Conservation (phyloP, 2,888 invertebrate genomes). For the Mesoligia furuncula region DNA sequence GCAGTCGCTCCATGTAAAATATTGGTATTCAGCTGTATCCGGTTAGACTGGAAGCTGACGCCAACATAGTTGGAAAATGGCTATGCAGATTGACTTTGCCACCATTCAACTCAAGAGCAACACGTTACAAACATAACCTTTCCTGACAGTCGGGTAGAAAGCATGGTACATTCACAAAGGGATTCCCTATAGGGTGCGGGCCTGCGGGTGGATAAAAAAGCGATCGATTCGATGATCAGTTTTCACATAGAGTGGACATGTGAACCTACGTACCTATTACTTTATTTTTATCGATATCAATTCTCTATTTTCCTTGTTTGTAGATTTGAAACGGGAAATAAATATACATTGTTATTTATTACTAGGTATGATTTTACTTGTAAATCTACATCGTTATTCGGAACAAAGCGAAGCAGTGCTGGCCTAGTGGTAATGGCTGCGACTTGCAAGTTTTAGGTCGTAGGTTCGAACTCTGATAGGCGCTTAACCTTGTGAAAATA, state of each 20-base stretch:
- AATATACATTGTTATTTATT: not conserved
- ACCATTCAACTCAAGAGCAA: too few relatives aligned
- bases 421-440: not conserved
- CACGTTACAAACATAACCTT: not conserved
- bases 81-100: not conserved
- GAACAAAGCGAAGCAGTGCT: not conserved
- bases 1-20: too few relatives aligned
- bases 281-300: not conserved
- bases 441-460: too few relatives aligned
- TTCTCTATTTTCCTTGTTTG: not conserved
- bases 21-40: too few relatives aligned
- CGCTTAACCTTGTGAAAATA: too few relatives aligned
- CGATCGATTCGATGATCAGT: conserved; percentile 10
- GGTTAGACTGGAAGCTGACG: too few relatives aligned
- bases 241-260: conserved; percentile 2
- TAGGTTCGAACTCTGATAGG: too few relatives aligned
- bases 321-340: not conserved
- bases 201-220: conserved; percentile 17
- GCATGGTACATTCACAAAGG: not conserved
- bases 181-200: not conserved
- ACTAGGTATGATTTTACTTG: not conserved
- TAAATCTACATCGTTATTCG: not conserved
- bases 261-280: not conserved
- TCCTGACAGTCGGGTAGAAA: not conserved
- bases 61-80: too few relatives aligned